These are phyloP conservation scores for Exephanes ischioxanthus DNA, from an alignment of 2,888 invertebrate species.

Conservation along the genomic window DNA sequence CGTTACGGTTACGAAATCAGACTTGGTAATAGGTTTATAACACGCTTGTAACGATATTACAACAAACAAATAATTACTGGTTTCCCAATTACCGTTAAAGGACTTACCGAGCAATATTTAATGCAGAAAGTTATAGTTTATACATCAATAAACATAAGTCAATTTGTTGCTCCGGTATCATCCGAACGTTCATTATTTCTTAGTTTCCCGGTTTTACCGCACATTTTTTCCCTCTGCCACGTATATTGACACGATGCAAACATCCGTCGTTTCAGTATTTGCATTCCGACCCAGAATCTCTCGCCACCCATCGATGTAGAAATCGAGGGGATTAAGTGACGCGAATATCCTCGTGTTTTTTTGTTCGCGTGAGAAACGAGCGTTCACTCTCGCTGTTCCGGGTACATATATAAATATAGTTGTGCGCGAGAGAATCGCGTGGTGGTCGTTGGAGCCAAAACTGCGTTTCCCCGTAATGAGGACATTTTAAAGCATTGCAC, in stretches of 20 bases:
- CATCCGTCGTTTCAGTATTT: neutral
- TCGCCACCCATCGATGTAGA: neutral
- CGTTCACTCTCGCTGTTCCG: neutral
- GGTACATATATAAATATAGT: neutral
- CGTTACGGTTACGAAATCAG: too few species aligned
- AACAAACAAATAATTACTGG: too few species aligned
- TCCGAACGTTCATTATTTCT: neutral
- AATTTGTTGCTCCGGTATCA: too few species aligned
- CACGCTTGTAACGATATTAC: too few species aligned
- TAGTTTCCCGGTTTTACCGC: too few species aligned
- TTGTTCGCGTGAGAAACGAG: neutral
- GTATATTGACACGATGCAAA: neutral
- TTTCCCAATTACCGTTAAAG: too few species aligned
- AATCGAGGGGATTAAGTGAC: conserved; percentile 6
- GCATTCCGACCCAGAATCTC: neutral
- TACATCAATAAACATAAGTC: too few species aligned
- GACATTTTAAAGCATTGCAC: conserved; percentile 75
- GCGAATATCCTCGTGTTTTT: neutral
- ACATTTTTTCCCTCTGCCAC: neutral
- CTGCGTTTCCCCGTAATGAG: conserved; percentile 67
- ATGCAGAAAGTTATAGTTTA: too few species aligned
- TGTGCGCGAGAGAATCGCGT: conserved; percentile 7
- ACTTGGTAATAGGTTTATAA: too few species aligned
- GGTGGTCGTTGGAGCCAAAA: conserved; percentile 19
- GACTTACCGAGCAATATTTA: too few species aligned